Conservation (phyloP, 1,140 invertebrate genomes). For the Mercenaria mercenaria region DNA sequence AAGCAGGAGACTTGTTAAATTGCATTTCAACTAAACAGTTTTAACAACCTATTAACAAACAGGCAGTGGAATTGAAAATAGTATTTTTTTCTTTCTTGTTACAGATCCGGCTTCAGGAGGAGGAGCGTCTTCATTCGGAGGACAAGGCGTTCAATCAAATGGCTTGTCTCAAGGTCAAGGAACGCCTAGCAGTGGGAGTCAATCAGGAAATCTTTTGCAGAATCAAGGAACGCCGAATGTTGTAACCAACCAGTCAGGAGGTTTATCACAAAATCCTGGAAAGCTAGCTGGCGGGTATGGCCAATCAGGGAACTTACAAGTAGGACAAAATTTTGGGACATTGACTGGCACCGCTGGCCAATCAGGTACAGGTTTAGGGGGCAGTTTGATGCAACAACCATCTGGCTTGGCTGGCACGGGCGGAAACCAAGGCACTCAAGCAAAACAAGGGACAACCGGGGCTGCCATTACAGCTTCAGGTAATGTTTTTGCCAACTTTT, state of each 20-base stretch:
- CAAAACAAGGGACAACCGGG: neutral
- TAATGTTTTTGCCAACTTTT: neutral
- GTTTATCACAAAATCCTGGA: neutral
- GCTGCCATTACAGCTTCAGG: neutral
- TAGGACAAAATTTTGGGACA: neutral
- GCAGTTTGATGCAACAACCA: neutral
- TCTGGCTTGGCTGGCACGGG: slow-evolving; percentile 8
- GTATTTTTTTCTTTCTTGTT: neutral
- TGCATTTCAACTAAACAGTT: no score
- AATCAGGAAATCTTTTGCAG: neutral
- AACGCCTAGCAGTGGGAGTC: neutral
- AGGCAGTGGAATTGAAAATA: no score
- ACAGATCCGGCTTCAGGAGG: neutral
- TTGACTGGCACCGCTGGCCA: neutral
- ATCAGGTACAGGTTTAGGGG: neutral
- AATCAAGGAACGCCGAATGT: neutral
- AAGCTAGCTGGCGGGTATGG: neutral
- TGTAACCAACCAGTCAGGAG: neutral
- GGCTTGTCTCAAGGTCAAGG: neutral
- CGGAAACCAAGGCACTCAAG: neutral
- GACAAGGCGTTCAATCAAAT: neutral
- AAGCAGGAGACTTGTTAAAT: no score
- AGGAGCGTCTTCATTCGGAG: neutral
- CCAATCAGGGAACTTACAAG: slow-evolving; percentile 21
- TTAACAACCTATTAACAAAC: no score